These are phyloP conservation scores for Peromyscus attwateri DNA, from an alignment of 2,797 vertebrate genomes.

Conservation along the genomic window DNA sequence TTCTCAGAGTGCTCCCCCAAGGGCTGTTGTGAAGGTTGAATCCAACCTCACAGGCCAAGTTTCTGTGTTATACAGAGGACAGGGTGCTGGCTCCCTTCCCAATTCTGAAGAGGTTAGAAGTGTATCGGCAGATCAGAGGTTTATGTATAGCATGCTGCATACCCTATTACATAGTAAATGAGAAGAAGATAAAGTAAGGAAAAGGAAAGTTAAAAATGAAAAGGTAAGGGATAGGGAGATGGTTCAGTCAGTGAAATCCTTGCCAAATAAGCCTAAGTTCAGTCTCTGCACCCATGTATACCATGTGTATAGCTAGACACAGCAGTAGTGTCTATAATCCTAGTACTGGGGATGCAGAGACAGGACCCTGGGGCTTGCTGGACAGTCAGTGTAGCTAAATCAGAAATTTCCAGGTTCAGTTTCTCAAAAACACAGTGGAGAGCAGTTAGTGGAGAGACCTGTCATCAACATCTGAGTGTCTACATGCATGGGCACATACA, in stretches of 20 bases:
- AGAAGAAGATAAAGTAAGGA: not conserved
- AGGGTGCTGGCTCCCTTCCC: not conserved
- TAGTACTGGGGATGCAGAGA: not conserved
- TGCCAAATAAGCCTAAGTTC: not conserved
- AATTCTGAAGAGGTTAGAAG: not conserved
- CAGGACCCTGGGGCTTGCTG: not conserved
- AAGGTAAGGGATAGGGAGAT: not conserved
- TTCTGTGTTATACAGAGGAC: not conserved
- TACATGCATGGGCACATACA: not conserved
- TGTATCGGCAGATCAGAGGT: not conserved
- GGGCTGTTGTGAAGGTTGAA: not conserved
- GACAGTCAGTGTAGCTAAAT: not conserved
- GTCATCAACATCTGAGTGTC: not conserved
- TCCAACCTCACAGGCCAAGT: not conserved
- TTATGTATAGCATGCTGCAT: not conserved
- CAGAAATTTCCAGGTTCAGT: not conserved
- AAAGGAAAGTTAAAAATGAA: not conserved
- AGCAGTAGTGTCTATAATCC: not conserved
- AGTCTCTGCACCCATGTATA: not conserved
- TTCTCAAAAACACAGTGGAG: not conserved
- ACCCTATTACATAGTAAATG: not conserved
- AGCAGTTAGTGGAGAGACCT: not conserved
- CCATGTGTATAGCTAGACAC: slow-evolving; percentile 13
- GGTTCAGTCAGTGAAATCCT: not conserved
- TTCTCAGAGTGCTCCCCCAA: not conserved